Conservation (phyloP, 2,888 invertebrate species). For the Netelia fuscicornis region DNA sequence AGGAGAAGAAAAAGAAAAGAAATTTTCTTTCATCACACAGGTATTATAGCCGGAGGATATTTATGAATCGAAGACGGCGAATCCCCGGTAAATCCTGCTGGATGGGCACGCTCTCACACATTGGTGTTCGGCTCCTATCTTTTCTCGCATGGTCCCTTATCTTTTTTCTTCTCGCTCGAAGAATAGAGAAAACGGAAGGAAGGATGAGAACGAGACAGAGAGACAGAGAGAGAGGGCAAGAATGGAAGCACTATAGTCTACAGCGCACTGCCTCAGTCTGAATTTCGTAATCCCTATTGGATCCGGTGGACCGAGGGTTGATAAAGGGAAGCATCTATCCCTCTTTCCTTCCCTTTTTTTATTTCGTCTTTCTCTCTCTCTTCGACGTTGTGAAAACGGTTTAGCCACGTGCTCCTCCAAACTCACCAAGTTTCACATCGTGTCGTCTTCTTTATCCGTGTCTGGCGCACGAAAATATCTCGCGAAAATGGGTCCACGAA, state of each 20-base stretch:
- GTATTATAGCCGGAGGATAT: slow-evolving; percentile 76
- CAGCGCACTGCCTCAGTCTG: slow-evolving; percentile 70
- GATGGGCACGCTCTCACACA: slow-evolving; percentile 30
- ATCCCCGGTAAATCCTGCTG: slow-evolving; percentile 74
- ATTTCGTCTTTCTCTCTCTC: slow-evolving; percentile 8
- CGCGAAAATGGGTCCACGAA: slow-evolving; percentile 31
- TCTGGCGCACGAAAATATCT: slow-evolving; percentile 34
- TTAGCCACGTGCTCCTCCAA: slow-evolving; percentile 52
- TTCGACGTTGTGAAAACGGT: slow-evolving; percentile 42
- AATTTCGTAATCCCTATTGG: slow-evolving; percentile 78
- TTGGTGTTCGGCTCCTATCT: slow-evolving; percentile 42
- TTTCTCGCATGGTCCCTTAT: slow-evolving; percentile 12
- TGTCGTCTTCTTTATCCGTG: slow-evolving; percentile 27
- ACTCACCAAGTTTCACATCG: slow-evolving; percentile 38
- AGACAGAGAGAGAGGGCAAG: background rate
- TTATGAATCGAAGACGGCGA: slow-evolving; percentile 76
- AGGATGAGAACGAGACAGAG: background rate
- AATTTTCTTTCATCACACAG: slow-evolving; percentile 71
- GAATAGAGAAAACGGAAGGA: background rate
- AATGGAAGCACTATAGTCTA: slow-evolving; percentile 50
- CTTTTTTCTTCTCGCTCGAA: slow-evolving; percentile 15
- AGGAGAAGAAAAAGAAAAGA: slow-evolving; percentile 34
- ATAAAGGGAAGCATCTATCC: slow-evolving; percentile 73
- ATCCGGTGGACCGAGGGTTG: slow-evolving; percentile 72
- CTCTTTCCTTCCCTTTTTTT: background rate